These are phyloP conservation scores for Amazona vittata DNA, from an alignment of 2,113 vertebrate species.

Conservation along the genomic window DNA sequence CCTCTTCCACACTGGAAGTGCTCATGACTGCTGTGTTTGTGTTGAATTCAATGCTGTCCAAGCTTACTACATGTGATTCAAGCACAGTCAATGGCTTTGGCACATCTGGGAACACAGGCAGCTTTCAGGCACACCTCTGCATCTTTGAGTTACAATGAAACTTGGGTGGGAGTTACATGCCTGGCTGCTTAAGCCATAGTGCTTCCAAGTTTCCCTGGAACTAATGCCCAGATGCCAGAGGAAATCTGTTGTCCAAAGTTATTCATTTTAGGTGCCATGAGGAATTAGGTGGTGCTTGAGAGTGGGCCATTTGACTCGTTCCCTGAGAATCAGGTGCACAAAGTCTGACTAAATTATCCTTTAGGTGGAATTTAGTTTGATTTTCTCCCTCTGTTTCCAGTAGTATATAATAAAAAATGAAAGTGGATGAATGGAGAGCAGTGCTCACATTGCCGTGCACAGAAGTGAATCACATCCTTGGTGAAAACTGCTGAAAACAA, in stretches of 20 bases:
- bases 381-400: neutral
- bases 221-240: neutral
- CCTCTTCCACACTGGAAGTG: neutral
- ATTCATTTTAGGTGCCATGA: slow-evolving; percentile 1
- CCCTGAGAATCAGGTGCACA: neutral
- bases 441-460: neutral
- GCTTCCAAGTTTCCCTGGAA: neutral
- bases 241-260: neutral
- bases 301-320: neutral
- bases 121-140: neutral
- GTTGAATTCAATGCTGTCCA: neutral
- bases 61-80: neutral
- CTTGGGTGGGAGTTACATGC: neutral
- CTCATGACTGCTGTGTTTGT: neutral
- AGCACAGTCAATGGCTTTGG: neutral
- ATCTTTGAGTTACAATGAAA: neutral
- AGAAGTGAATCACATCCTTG: neutral
- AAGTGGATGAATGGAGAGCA: slow-evolving; percentile 9
- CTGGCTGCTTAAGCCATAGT: neutral
- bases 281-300: slow-evolving; percentile 32
- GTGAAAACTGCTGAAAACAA: slow-evolving; percentile 53
- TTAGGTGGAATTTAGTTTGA: neutral
- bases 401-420: neutral
- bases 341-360: neutral
- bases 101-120: neutral